Evolutionary conservation across 2,113 vertebrate species (phyloP), one percentile per base, ranked within the genome.

Genomic region (Oncorhynchus gorbuscha): DNA sequence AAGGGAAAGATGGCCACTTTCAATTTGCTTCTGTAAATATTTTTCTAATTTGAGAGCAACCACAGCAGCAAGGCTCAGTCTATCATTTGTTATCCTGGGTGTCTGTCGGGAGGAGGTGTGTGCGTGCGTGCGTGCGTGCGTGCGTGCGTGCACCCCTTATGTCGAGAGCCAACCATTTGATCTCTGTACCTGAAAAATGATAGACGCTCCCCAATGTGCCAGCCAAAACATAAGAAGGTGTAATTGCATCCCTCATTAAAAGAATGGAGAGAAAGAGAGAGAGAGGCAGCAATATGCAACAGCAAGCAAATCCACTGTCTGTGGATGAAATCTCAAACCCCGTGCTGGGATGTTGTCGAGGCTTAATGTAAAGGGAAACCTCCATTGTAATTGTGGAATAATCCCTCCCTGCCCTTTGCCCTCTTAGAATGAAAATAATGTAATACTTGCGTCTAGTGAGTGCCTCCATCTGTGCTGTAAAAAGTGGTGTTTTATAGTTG

Each of bases 231-330:
- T 58, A 79, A 11, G 2, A 74, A 78, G 78, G 30, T 75, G 59
- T 73, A 79, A 81, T 76, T 70, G 69, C 39, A 64, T 22, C 49
- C 74, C 79, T 82, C 9, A 66, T 86, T 86, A 78, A 82, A 83
- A 81, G 65, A 77, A 82, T 78, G 65, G 86, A 65, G 64, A 30
- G 18, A 14, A 3, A 55, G 20, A 8, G 39, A 9, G 39, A 39
- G 35, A 39, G 66, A 32, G 66, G 30, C 28, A 28, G 28, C 55
- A 72, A n/a, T 61, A 61, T 61, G 71, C 71, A 61, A 22, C 28
- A 35, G 71, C 30, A 55, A 32, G 30, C 55, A 61, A 35, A 28
- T 30, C 18, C 18, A 61, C n/a, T 26, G n/a, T 26, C 22, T 71
- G 70, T 32, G 28, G 32, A 58, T 61, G 14, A 51, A n/a, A 35